Evolutionary conservation across 1,140 invertebrate species (phyloP).

Genomic region (Drosophila fuyamai): DNA sequence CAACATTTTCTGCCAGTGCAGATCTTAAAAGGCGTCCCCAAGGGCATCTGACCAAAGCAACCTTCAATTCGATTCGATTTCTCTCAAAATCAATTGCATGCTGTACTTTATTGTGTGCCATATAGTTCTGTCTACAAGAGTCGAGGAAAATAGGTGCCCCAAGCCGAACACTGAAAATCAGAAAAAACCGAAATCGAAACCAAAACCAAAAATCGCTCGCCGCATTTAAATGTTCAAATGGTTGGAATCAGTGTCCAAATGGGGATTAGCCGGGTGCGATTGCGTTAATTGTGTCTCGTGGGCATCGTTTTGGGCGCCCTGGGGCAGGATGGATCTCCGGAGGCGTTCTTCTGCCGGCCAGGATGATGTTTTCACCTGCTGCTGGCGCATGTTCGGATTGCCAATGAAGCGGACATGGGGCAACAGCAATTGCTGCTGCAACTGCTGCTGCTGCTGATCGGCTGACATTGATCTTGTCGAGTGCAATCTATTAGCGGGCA

Average conservation of each 20-base stretch:
- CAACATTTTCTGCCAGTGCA: constrained; percentile 32
- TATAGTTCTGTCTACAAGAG: constrained; percentile 40
- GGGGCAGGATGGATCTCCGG: constrained; percentile 31
- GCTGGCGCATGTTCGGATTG: constrained; percentile 62
- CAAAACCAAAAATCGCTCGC: constrained; percentile 29
- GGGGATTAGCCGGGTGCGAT: constrained; percentile 40
- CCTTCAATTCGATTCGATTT: constrained; percentile 59
- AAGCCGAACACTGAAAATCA: constrained; percentile 31
- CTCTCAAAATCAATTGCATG: constrained; percentile 74
- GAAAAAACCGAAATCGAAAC: neutral
- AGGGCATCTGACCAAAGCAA: constrained; percentile 43
- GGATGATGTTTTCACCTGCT: constrained; percentile 64
- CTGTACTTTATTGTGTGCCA: constrained; percentile 65
- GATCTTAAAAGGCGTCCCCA: constrained; percentile 57
- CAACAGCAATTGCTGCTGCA: constrained; percentile 26
- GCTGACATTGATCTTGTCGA: constrained; percentile 80
- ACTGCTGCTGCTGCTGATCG: constrained; percentile 42
- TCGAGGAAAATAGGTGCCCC: constrained; percentile 20
- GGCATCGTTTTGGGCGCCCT: constrained; percentile 27
- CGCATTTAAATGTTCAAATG: constrained; percentile 44
- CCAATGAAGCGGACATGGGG: constrained; percentile 54
- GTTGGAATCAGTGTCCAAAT: constrained; percentile 60
- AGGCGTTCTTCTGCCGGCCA: constrained; percentile 34
- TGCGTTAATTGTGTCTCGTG: constrained; percentile 72
- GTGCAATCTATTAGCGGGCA: constrained; percentile 76